A percentile compares a stretch with the other conserved stretches of the same genome.
phyloP scores from a whole-genome alignment of 2,888 invertebrate genomes.

The Pharmacophagus antenor region DNA sequence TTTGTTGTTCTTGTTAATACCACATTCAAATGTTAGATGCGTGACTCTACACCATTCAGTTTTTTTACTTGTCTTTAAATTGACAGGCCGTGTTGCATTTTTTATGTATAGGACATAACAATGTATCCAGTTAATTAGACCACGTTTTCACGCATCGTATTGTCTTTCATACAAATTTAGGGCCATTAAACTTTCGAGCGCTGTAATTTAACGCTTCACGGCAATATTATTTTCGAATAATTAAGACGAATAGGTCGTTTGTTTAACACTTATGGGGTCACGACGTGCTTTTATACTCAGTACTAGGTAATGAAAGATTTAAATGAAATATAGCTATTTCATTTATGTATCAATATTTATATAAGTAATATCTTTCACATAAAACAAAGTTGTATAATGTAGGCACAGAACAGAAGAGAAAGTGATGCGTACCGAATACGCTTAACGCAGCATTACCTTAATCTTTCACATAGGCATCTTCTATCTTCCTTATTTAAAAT shows the following conservation, averaged over 20 bases:
- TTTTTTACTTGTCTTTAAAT: neutral
- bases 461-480: too few relatives aligned
- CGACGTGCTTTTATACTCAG: neutral
- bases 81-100: neutral
- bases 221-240: slow-evolving; percentile 19
- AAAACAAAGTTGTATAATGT: neutral
- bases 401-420: too few relatives aligned
- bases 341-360: neutral
- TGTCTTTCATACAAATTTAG: slow-evolving; percentile 23
- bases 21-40: neutral
- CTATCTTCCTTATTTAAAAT: too few relatives aligned
- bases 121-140: slow-evolving; percentile 11
- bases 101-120: neutral
- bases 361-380: neutral
- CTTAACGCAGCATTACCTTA: too few relatives aligned
- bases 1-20: neutral
- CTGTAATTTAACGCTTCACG: slow-evolving; percentile 10
- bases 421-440: too few relatives aligned
- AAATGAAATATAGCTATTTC: neutral
- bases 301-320: neutral
- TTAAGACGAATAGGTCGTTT: slow-evolving; percentile 21
- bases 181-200: slow-evolving; percentile 21
- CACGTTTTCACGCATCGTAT: slow-evolving; percentile 17
- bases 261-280: slow-evolving; percentile 13
- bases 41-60: neutral